Base-by-base conservation (phyloP, 1,140 invertebrate species). In the Nasonia giraulti region DNA sequence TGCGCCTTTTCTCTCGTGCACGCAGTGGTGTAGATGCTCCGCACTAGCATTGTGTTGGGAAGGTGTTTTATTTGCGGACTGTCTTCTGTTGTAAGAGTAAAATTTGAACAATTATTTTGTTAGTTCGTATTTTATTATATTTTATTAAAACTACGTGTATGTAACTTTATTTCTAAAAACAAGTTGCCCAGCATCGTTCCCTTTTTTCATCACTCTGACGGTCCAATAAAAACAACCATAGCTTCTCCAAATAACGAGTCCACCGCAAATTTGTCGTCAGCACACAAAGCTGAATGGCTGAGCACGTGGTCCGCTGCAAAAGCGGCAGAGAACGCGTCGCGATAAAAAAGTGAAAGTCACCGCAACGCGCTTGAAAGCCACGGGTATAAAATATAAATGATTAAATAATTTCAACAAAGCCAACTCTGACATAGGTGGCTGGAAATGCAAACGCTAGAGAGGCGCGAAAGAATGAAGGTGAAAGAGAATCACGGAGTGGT, bases 181-280 rank as follows among this genome's bases (percentile, higher is more conserved):
- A 44, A 44, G 10, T 44, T 44, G 33, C 2, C 33, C 5, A 37
- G 33, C 5, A 37, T 37, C 33, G 33, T 37, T 37, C 33, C 10
- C 40, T 8, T 44, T 40, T 44, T 44, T 44, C 10, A 44, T 44
- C 10, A 11, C 6, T 44, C 0, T 44, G 10, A 44, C 40, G 6
- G 10, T 44, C 10, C 40, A 10, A 44, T 44, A 44, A 44, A 8
- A 44, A 44, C 7, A 44, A 44, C 8, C 20, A 71, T 76, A 80
- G 86, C 84, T 89, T 90, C 87, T 86, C 88, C 88, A 80, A 91
- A 90, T 87, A 91, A 91, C 90, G 89, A 89, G 87, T 82, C 83
- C 79, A 74, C 87, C 87, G 85, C 83, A 86, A 81, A 85, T 71
- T 75, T 84, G 80, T 73, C 2, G 40, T 80, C 80, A 84, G 79